phyloP scores from a whole-genome alignment of 2,888 invertebrate species.

The Tenodera sinensis region DNA sequence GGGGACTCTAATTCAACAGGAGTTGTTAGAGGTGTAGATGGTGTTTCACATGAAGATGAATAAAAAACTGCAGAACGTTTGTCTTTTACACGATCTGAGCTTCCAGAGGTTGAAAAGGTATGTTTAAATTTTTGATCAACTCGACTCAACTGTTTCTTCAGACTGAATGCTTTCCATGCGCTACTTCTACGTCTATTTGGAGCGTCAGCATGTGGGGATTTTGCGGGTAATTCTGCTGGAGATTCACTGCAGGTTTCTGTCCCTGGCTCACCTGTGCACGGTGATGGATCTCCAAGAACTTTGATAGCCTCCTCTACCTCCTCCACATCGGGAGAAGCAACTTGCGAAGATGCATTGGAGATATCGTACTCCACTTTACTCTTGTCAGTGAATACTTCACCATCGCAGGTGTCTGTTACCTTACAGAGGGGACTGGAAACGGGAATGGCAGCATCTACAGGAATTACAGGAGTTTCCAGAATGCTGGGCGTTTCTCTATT shows the following conservation, averaged over 20 bases:
- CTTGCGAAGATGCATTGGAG: constrained; percentile 24
- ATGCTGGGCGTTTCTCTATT: constrained; percentile 18
- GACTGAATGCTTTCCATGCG: constrained; percentile 71
- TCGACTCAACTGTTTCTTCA: constrained; percentile 77
- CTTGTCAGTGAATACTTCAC: constrained; percentile 3
- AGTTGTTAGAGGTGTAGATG: background rate
- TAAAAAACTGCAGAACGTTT: constrained; percentile 19
- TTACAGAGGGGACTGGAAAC: constrained; percentile 28
- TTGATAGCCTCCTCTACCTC: constrained; percentile 34
- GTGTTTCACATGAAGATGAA: constrained; percentile 4
- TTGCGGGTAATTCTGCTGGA: constrained; percentile 6
- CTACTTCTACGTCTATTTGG: constrained; percentile 32
- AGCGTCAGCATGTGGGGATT: background rate
- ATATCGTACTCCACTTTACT: background rate
- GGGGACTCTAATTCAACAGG: constrained; percentile 12
- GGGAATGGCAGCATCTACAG: constrained; percentile 29
- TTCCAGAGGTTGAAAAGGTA: constrained; percentile 47
- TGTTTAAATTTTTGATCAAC: constrained; percentile 73
- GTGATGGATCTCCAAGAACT: constrained; percentile 1
- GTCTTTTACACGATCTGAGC: background rate
- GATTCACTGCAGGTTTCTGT: background rate
- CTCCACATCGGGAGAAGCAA: constrained; percentile 27
- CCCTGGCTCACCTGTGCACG: background rate
- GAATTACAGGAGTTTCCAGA: constrained; percentile 26
- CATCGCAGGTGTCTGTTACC: constrained; percentile 3